Evolutionary conservation across 2,797 vertebrate species (phyloP).

Genomic region (Limosa lapponica): DNA sequence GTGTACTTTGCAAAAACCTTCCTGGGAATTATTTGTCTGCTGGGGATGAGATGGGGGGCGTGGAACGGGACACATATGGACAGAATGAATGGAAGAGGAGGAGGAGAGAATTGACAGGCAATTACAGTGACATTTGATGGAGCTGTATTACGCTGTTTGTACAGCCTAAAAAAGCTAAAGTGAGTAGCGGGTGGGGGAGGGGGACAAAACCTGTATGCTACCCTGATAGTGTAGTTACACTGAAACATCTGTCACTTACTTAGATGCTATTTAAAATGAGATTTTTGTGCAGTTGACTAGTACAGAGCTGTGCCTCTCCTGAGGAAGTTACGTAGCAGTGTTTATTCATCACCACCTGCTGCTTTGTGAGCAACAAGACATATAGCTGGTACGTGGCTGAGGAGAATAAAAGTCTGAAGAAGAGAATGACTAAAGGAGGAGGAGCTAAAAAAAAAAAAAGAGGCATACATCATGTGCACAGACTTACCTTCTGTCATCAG

Average conservation of each 20-base stretch:
- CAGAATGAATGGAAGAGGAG: neutral
- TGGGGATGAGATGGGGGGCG: neutral
- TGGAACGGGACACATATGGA: neutral
- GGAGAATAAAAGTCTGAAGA: neutral
- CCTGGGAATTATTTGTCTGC: neutral
- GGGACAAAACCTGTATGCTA: neutral
- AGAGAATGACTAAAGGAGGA: neutral
- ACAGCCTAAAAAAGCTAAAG: neutral
- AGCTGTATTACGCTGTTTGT: neutral
- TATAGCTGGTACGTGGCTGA: neutral
- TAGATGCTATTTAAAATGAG: neutral
- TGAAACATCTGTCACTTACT: neutral
- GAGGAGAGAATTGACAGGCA: neutral
- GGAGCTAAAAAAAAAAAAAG: rapidly evolving
- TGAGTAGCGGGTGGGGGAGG: rapidly evolving
- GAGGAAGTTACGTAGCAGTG: neutral
- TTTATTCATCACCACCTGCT: conserved; percentile 20
- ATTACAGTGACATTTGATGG: neutral
- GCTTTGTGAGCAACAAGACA: neutral
- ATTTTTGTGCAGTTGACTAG: neutral
- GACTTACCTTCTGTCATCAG: neutral
- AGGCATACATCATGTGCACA: neutral
- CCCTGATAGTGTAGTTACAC: neutral
- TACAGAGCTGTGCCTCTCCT: neutral
- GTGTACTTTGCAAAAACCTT: neutral